Base-by-base conservation (phyloP, 2,113 vertebrate species). In the Vicugna pacos region DNA sequence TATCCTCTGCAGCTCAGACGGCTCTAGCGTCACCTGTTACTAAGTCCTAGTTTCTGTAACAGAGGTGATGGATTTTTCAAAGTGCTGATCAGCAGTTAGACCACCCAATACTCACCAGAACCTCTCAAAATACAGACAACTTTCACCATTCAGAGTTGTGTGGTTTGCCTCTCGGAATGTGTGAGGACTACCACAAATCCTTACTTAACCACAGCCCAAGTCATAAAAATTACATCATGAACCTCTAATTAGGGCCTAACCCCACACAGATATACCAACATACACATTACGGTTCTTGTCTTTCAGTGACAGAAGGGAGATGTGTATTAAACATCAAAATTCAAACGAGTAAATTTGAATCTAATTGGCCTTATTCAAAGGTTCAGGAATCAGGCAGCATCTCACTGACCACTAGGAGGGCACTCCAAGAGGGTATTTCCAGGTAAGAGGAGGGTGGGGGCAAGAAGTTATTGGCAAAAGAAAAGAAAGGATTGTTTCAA, bases 151-250 rank as follows among this genome's bases (percentile, higher is more conserved):
- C 24, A 30, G 72, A 89, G 48, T 64, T 73, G 58, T 65, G 90
- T 62, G 95, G 94, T 94, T 77, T 46, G 76, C 76, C 87, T 60
- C 79, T 81, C 42, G n/a, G 30, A 72, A 90, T 87, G 15, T 81
- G 73, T 96, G 96, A 90, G 94, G 73, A 67, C 38, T 65, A 89
- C 94, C 90, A 90, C 96, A 95, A 82, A 97, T 38, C 72, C 17
- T 9, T 46, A 46, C 46, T 62, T 69, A 89, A 87, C 91, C 64
- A 67, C 84, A 72, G 60, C 3, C 69, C 38, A 69, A 76, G 28
- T 35, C 32, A 12, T 91, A 56, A 58, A 67, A 60, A 64, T 60
- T 35, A 38, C 77, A 67, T 81, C 64, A 42, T 24, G 46, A 79
- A 22, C 54, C 50, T 67, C 58, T 93, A 89, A 81, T 86, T 86